Conservation (phyloP, 2,113 vertebrate genomes). For the Antidorcas marsupialis region DNA sequence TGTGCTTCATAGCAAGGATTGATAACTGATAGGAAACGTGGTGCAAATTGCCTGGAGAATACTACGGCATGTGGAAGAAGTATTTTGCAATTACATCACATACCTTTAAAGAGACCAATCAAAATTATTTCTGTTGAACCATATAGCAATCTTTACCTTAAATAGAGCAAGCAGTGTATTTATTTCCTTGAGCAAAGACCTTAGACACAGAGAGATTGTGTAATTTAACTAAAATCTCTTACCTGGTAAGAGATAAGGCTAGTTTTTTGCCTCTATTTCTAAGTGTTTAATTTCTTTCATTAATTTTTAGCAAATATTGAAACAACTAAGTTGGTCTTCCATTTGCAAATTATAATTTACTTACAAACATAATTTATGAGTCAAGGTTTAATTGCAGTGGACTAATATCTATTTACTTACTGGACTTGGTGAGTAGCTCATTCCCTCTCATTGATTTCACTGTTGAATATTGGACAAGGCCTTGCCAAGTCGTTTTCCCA, state of each 20-base stretch:
- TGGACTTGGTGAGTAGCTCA: neutral
- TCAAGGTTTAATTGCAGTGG: neutral
- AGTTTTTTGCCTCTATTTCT: neutral
- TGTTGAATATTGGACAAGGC: neutral
- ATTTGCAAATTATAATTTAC: neutral
- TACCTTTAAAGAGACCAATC: neutral
- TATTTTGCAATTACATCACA: neutral
- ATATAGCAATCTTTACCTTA: neutral
- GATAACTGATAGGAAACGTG: neutral
- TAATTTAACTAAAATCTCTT: neutral
- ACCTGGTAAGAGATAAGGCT: neutral
- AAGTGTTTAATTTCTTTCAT: neutral
- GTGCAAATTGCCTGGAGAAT: neutral
- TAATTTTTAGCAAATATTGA: conserved; percentile 10
- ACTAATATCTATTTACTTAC: neutral
- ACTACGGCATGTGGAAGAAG: neutral
- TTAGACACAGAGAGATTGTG: neutral
- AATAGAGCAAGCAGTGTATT: neutral
- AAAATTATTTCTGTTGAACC: neutral
- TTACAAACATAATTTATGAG: neutral
- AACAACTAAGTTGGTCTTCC: neutral
- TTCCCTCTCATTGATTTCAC: neutral
- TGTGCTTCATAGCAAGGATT: neutral
- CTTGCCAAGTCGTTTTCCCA: neutral
- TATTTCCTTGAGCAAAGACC: neutral